These are phyloP conservation scores for Oreonectes daqikongensis DNA, from an alignment of 2,797 vertebrate genomes.

Conservation along the genomic window DNA sequence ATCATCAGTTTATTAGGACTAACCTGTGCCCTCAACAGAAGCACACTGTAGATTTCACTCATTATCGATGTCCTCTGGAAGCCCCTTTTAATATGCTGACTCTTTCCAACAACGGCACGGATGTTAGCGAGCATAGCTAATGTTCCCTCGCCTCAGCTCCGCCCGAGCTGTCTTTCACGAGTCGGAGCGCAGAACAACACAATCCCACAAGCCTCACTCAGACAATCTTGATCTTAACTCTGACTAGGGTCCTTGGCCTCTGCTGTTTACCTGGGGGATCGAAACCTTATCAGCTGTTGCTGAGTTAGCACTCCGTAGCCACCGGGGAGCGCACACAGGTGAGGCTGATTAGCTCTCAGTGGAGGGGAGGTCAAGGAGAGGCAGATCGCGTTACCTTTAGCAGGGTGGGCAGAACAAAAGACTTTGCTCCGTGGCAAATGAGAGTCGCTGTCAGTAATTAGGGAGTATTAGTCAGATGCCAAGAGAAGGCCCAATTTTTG, in stretches of 20 bases:
- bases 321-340: conserved; percentile 73
- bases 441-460: conserved; percentile 53
- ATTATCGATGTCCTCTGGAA: conserved; percentile 16
- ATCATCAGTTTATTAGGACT: neutral
- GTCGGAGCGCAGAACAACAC: conserved; percentile 35
- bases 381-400: conserved; percentile 67
- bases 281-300: conserved; percentile 70
- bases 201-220: conserved; percentile 55
- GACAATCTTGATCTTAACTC: conserved; percentile 59
- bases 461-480: conserved; percentile 70
- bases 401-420: conserved; percentile 47
- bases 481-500: conserved; percentile 65
- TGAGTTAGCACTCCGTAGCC: conserved; percentile 69
- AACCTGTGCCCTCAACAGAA: neutral
- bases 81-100: neutral
- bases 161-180: conserved; percentile 33
- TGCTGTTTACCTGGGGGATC: conserved; percentile 61
- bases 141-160: conserved; percentile 35
- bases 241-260: conserved; percentile 63
- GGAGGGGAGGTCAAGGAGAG: conserved; percentile 72
- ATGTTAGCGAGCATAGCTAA: conserved; percentile 38
- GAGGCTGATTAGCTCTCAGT: conserved; percentile 76
- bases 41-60: conserved; percentile 11
- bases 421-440: conserved; percentile 48
- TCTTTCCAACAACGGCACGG: conserved; percentile 8